Evolutionary conservation across 92 coral and sea anemone genomes (phyloP).

Genomic region (Galaxea fascicularis): DNA sequence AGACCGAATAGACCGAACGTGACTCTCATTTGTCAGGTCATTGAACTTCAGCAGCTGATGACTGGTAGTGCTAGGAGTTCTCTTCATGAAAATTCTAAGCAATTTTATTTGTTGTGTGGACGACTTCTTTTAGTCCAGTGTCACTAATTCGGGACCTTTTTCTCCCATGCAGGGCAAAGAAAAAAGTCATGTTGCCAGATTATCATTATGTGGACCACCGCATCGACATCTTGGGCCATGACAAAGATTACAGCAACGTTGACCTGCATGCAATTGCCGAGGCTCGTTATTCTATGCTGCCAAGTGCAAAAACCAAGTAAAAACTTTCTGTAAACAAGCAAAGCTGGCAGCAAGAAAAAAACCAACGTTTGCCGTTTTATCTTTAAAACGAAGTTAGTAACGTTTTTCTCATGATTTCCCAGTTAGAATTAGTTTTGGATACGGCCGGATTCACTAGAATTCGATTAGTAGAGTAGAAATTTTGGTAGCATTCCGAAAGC

Average conservation of each 20-base stretch:
- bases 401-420: no score
- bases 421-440: no score
- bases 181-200: no score
- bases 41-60: neutral
- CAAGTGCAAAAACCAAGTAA: neutral
- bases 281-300: neutral
- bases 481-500: no score
- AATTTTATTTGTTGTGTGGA: neutral
- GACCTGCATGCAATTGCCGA: neutral
- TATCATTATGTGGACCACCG: no score
- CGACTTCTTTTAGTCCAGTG: neutral
- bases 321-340: no score
- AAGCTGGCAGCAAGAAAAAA: no score
- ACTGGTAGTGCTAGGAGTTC: no score
- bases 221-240: constrained; percentile 8
- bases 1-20: neutral
- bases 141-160: neutral
- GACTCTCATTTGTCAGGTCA: neutral
- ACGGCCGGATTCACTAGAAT: no score
- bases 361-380: no score
- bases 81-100: neutral
- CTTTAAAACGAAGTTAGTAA: no score
- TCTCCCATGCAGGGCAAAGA: constrained; percentile 23
- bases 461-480: no score
- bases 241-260: constrained; percentile 18